phyloP scores from a whole-genome alignment of 1,140 invertebrate species.

The Aplysia californica region DNA sequence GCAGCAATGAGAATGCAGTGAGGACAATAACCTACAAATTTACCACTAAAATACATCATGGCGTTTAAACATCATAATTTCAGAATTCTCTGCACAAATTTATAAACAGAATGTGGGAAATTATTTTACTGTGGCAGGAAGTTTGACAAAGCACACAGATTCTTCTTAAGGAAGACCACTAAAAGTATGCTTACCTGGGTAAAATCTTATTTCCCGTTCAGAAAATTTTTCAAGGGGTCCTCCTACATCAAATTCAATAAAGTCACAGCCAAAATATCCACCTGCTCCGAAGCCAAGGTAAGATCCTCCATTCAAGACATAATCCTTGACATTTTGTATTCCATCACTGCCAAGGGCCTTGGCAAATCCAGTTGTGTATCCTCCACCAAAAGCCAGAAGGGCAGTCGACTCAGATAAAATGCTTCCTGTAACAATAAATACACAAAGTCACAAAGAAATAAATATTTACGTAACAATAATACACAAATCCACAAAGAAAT shows the following conservation, averaged over 20 bases:
- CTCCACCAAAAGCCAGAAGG: slow-evolving; percentile 59
- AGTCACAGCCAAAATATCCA: slow-evolving; percentile 61
- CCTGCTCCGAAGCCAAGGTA: slow-evolving; percentile 65
- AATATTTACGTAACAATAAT: too few relatives aligned
- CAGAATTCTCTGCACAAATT: neutral
- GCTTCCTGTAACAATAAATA: too few relatives aligned
- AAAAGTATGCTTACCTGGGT: slow-evolving; percentile 46
- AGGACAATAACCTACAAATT: too few relatives aligned
- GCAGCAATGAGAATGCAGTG: too few relatives aligned
- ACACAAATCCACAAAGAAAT: too few relatives aligned
- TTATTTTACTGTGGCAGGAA: neutral
- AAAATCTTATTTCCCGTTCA: slow-evolving; percentile 58
- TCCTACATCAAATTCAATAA: slow-evolving; percentile 62
- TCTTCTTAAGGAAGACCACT: too few relatives aligned
- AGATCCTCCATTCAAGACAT: slow-evolving; percentile 54
- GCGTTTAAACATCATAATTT: too few relatives aligned
- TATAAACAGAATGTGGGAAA: neutral
- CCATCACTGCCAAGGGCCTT: slow-evolving; percentile 48
- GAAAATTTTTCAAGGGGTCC: slow-evolving; percentile 60
- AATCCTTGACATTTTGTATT: slow-evolving; percentile 43
- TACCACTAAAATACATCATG: neutral
- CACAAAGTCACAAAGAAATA: too few relatives aligned
- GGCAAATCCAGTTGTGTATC: slow-evolving; percentile 61
- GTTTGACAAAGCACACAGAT: too few relatives aligned
- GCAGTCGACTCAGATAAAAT: too few relatives aligned